Evolutionary conservation across 2,113 vertebrate species (phyloP).

Genomic region (Amphilophus citrinellus): DNA sequence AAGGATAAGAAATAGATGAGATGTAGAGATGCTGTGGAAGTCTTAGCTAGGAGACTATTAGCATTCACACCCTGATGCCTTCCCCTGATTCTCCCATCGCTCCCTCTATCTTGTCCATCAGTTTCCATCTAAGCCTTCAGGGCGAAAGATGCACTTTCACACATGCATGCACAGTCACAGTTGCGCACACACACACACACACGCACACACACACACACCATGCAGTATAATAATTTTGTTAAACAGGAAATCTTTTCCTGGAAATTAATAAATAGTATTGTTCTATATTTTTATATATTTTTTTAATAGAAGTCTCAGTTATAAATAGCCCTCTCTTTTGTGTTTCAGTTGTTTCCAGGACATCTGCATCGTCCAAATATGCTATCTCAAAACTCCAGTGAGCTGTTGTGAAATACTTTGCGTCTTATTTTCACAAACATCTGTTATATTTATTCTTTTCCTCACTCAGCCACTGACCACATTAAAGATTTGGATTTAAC

Average conservation of each 20-base stretch:
- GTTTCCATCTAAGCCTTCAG: slow-evolving; percentile 52
- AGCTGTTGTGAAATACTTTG: background rate
- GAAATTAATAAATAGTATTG: background rate
- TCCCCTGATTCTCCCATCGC: slow-evolving; percentile 45
- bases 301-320: background rate
- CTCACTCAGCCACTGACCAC: slow-evolving; percentile 8
- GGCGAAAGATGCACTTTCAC: slow-evolving; percentile 35
- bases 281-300: background rate
- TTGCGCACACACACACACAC: slow-evolving; percentile 7
- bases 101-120: slow-evolving; percentile 68
- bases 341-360: background rate
- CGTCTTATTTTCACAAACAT: background rate
- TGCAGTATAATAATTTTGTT: background rate
- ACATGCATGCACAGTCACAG: slow-evolving; percentile 7
- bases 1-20: slow-evolving; percentile 48
- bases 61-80: slow-evolving; percentile 67
- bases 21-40: slow-evolving; percentile 52
- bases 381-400: background rate
- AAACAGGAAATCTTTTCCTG: background rate
- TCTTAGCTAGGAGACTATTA: slow-evolving; percentile 67
- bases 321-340: background rate
- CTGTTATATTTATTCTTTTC: slow-evolving; percentile 15
- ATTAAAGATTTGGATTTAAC: background rate
- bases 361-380: background rate
- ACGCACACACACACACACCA: slow-evolving; percentile 27